phyloP scores from a whole-genome alignment of 2,113 vertebrate genomes.

The Podocnemis expansa region DNA sequence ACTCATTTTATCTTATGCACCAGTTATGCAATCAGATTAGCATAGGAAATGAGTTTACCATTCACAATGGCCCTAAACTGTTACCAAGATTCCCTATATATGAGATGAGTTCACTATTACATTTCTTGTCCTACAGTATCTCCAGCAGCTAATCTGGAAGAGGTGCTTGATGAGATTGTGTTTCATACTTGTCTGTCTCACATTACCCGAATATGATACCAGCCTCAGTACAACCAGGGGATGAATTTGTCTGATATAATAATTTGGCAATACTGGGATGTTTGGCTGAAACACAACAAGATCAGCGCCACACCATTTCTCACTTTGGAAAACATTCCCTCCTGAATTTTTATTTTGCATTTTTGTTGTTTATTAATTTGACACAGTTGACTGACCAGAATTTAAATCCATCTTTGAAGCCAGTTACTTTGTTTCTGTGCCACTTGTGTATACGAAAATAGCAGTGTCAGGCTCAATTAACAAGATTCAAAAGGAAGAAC shows the following conservation, averaged over 20 bases:
- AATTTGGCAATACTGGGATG: neutral
- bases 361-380: neutral
- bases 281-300: neutral
- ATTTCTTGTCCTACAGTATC: neutral
- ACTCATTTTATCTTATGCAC: neutral
- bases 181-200: neutral
- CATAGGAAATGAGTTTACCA: neutral
- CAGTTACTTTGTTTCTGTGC: constrained; percentile 25
- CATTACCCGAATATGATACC: neutral
- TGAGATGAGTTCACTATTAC: neutral
- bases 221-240: neutral
- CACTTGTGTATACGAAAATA: neutral
- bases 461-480: constrained; percentile 7
- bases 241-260: neutral
- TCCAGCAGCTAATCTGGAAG: neutral
- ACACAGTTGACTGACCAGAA: constrained; percentile 15
- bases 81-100: neutral
- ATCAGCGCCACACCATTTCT: neutral
- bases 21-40: neutral
- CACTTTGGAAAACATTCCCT: neutral
- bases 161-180: neutral
- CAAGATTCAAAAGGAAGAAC: neutral
- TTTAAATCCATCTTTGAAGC: constrained; percentile 5
- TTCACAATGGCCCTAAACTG: neutral
- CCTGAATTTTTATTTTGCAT: neutral